Percentiles rank a stretch among this genome's conserved stretches.
Evolutionary conservation across 2,888 invertebrate genomes (phyloP).

Genomic region (Lepidochrysops patricia): DNA sequence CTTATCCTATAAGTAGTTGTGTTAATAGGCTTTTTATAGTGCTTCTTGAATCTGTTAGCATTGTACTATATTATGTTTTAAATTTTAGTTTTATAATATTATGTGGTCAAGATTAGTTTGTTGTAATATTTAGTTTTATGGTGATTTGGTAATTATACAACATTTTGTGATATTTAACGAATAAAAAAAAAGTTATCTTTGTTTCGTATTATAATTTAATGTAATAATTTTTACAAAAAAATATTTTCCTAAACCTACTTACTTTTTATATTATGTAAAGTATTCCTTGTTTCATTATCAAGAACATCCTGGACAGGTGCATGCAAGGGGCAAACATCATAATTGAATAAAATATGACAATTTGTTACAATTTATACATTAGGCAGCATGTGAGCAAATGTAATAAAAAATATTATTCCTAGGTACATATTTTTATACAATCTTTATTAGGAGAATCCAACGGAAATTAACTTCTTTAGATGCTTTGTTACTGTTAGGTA

Average conservation of each 20-base stretch:
- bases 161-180: constrained; percentile 9
- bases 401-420: no score
- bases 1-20: neutral
- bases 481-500: no score
- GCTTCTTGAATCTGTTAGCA: constrained; percentile 1
- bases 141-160: neutral
- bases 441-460: no score
- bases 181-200: neutral
- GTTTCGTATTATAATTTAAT: neutral
- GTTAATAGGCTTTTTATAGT: neutral
- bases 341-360: no score
- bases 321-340: no score
- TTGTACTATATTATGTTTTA: neutral
- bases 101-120: constrained; percentile 3
- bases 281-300: no score
- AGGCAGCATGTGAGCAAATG: no score
- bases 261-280: no score
- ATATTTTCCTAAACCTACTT: neutral
- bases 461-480: no score
- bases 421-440: no score
- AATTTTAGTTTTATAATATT: neutral
- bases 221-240: neutral
- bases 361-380: no score
- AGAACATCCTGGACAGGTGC: no score
- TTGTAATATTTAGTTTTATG: constrained; percentile 3